These are phyloP conservation scores for Thera obeliscata DNA, from an alignment of 2,888 invertebrate genomes.

Conservation along the genomic window DNA sequence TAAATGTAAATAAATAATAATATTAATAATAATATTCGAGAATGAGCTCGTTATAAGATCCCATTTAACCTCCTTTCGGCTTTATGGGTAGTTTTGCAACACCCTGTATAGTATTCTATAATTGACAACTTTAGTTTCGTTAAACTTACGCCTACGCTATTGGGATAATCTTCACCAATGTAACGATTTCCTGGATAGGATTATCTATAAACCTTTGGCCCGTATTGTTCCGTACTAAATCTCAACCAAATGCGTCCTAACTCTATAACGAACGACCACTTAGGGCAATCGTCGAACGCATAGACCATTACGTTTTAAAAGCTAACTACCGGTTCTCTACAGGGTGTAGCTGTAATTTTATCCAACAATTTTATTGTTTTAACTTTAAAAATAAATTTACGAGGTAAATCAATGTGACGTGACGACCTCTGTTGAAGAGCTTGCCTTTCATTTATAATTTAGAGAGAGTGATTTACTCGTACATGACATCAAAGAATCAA, in stretches of 20 bases:
- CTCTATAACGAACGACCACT: conserved; percentile 40
- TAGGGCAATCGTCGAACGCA: conserved; percentile 47
- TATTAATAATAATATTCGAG: no score
- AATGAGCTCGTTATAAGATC: no score
- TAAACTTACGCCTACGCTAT: conserved; percentile 13
- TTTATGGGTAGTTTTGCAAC: no score
- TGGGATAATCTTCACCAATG: neutral
- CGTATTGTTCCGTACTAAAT: conserved; percentile 37
- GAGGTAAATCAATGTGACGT: conserved; percentile 48
- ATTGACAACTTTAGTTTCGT: neutral
- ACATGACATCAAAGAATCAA: conserved; percentile 28
- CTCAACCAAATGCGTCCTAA: conserved; percentile 37
- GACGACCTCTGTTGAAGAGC: conserved; percentile 44
- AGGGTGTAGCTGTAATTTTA: conserved; percentile 54
- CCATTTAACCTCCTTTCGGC: no score
- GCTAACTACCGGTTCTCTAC: conserved; percentile 56
- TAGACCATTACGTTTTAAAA: conserved; percentile 48
- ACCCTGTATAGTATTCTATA: no score
- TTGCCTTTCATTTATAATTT: conserved; percentile 58
- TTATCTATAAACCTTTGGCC: conserved; percentile 29
- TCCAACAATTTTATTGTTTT: conserved; percentile 48
- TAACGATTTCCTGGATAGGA: conserved; percentile 5
- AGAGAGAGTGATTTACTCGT: conserved; percentile 43
- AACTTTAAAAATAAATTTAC: conserved; percentile 46
- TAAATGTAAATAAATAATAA: no score